These are phyloP conservation scores for Pipistrellus pipistrellus DNA, from an alignment of 2,797 vertebrate genomes.

Conservation along the genomic window DNA sequence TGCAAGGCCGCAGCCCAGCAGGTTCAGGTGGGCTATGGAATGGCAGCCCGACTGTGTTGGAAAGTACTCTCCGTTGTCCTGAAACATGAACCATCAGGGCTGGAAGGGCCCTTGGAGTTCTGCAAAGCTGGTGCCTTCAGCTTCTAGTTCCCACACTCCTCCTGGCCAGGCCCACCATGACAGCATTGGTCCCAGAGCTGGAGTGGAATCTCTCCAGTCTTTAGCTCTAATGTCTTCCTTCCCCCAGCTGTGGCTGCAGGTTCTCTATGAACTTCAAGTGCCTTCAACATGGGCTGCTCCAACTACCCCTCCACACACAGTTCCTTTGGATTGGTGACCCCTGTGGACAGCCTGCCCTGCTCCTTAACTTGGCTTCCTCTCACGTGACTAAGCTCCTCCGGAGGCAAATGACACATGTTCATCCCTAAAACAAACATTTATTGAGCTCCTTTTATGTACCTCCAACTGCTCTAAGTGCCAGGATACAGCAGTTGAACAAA, in stretches of 20 bases:
- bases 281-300: background rate
- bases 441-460: background rate
- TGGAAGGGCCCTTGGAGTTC: background rate
- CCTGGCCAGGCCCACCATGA: background rate
- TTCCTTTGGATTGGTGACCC: background rate
- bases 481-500: slow-evolving; percentile 12
- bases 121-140: background rate
- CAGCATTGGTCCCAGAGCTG: background rate
- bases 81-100: background rate
- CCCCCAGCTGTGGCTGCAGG: background rate
- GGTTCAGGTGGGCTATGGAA: background rate
- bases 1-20: background rate
- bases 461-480: background rate
- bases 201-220: background rate
- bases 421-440: slow-evolving; percentile 13
- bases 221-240: background rate
- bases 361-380: slow-evolving; percentile 4
- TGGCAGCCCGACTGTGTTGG: no score
- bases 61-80: background rate
- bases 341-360: background rate
- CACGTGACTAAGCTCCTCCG: background rate
- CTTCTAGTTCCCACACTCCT: background rate
- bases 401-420: background rate
- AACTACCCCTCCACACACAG: background rate
- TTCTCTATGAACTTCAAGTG: background rate